These are phyloP conservation scores for Drosophila hamatofila DNA, from an alignment of 2,888 invertebrate genomes.

Conservation along the genomic window DNA sequence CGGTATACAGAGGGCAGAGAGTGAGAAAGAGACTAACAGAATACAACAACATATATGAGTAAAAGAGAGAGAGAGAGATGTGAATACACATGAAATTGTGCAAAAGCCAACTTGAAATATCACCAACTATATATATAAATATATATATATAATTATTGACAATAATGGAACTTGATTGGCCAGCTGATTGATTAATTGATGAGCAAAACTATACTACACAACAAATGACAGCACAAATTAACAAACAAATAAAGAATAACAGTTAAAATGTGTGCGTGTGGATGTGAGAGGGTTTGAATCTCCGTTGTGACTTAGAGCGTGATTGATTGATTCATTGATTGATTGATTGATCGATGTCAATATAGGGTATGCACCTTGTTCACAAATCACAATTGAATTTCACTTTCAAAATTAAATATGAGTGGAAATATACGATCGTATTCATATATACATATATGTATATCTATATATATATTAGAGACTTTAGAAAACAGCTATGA, in stretches of 20 bases:
- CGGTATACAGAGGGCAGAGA: not conserved
- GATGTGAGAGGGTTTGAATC: not conserved
- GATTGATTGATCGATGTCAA: constrained; percentile 3
- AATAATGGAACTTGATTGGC: constrained; percentile 3
- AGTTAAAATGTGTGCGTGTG: not conserved
- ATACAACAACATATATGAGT: constrained; percentile 9
- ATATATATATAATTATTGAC: no score
- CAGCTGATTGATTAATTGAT: constrained; percentile 9
- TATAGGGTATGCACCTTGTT: not conserved
- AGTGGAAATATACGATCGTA: constrained; percentile 1
- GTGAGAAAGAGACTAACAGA: not conserved
- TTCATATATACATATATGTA: no score
- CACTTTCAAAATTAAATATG: not conserved
- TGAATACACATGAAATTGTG: not conserved
- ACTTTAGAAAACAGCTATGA: no score
- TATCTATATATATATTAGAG: not conserved
- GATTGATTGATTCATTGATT: constrained; percentile 25
- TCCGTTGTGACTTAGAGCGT: not conserved
- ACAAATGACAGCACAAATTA: not conserved
- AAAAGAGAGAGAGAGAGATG: not conserved
- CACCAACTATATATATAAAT: not conserved
- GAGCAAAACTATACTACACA: not conserved
- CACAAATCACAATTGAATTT: constrained; percentile 10
- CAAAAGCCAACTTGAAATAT: constrained; percentile 4
- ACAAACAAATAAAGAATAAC: constrained; percentile 1